Base-by-base conservation (phyloP, 37 sponge, comb jelly and placozoan species). In the Beroe ovata region DNA sequence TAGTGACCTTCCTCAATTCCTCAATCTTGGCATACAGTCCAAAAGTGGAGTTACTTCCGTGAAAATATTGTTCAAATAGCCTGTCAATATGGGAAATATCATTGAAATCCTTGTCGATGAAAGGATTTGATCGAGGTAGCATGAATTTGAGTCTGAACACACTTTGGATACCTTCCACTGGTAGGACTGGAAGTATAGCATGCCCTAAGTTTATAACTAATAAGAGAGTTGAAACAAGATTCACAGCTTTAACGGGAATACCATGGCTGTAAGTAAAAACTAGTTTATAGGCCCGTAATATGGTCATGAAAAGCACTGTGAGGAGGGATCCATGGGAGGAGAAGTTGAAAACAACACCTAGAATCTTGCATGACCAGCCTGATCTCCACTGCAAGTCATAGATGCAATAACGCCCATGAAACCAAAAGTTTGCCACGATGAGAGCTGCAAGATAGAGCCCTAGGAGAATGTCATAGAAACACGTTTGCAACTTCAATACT, bases 311-410 rank as follows among this genome's bases (percentile, higher is more conserved):
- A 35, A 71, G 29, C 8, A 71, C 38, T 8, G 71, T 71, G 36
- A 71, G 32, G 71, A 71, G 71, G 38, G 71, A 71, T 35, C 71
- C 71, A 30, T 71, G 71, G 20, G 38, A 71, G 71, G 71, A 71
- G 36, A 30, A 20, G 36, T 35, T 71, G 71, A 71, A 71, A 20
- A 71, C 34, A 21, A 71, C 21, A 3, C 71, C 71, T 8, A 19
- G 29, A 4, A 29, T 8, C 38, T 29, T 71, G 20, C 71, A 71
- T 8, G 20, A 35, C 34, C 38, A 11, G 36, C 38, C 29, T 35
- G 38, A 35, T 38, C 71, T 71, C 71, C 71, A 71, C 19, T 4
- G 8, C 2, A 38, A 20, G 20, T 71, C 71, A 34, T 35, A 28
- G 8, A 71, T 21, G 71, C 71, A 71, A 38, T 71, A 71, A 6